Conservation (phyloP, 2,113 vertebrate species). For the Labeo rohita region DNA sequence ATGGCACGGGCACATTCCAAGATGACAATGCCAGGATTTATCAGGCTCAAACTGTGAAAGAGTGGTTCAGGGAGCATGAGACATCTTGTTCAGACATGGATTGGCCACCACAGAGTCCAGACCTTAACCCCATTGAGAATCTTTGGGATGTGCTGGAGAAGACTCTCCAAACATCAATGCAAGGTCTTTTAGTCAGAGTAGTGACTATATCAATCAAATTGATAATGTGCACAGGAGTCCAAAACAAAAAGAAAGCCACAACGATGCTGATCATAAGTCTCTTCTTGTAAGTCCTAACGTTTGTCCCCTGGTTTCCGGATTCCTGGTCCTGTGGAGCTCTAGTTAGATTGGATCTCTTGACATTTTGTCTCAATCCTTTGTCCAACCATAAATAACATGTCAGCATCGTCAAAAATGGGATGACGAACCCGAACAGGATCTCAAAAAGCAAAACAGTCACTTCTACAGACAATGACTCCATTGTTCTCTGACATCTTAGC, state of each 20-base stretch:
- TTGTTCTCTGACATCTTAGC: conserved; percentile 55
- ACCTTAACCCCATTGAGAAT: no score
- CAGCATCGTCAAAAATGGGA: conserved; percentile 69
- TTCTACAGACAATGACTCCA: conserved; percentile 51
- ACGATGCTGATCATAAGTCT: conserved; percentile 71
- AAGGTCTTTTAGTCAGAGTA: conserved; percentile 31
- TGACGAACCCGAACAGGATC: conserved; percentile 68
- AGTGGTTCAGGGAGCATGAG: no score
- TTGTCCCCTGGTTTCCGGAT: background rate
- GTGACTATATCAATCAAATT: conserved; percentile 68
- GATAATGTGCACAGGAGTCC: conserved; percentile 72
- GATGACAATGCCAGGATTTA: no score
- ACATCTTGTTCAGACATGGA: no score
- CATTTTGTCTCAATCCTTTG: conserved; percentile 64
- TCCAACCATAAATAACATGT: conserved; percentile 67
- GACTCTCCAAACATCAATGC: no score
- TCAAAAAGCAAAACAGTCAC: conserved; percentile 56
- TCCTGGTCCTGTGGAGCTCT: conserved; percentile 6
- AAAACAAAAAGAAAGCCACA: conserved; percentile 70
- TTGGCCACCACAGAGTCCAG: no score
- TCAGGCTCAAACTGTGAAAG: no score
- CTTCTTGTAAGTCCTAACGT: conserved; percentile 15
- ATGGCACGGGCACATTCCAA: no score
- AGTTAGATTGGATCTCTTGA: background rate
- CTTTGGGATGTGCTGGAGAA: no score